Percentiles rank a stretch among this genome's conserved stretches.
phyloP scores from a whole-genome alignment of 2,888 invertebrate genomes.

The Cancer borealis region DNA sequence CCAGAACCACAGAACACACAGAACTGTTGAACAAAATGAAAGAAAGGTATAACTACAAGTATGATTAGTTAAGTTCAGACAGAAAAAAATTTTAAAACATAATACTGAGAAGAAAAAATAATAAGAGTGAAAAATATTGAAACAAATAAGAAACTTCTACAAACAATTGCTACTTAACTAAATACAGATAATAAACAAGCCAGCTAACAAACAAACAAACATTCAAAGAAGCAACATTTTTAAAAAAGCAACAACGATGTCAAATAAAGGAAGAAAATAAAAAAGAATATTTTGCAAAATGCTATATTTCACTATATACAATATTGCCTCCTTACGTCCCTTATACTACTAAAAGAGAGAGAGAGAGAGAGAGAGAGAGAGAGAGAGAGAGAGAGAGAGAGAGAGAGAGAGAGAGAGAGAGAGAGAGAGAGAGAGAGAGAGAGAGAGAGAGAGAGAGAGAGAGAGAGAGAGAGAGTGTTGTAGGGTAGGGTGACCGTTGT shows the following conservation, averaged over 20 bases:
- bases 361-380: background rate
- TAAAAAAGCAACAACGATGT: background rate
- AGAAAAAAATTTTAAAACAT: background rate
- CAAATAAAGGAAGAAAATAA: constrained; percentile 36
- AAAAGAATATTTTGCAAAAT: constrained; percentile 68
- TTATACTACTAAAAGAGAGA: background rate
- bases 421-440: background rate
- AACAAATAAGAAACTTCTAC: background rate
- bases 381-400: background rate
- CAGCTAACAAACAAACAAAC: background rate
- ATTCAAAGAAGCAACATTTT: background rate
- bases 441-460: background rate
- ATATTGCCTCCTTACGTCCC: constrained; percentile 56
- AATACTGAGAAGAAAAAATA: too few species aligned
- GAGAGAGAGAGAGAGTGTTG: background rate
- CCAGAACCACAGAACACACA: background rate
- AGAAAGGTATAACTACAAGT: too few species aligned
- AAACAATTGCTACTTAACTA: background rate
- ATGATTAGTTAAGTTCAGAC: too few species aligned
- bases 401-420: background rate
- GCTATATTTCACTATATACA: constrained; percentile 70
- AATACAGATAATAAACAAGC: background rate
- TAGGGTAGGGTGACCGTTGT: background rate
- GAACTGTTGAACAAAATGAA: background rate
- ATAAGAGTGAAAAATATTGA: background rate